Percentiles rank a stretch among this genome's conserved stretches.
Conservation (phyloP, 2,888 invertebrate species). For the Coleophora flavipennella region DNA sequence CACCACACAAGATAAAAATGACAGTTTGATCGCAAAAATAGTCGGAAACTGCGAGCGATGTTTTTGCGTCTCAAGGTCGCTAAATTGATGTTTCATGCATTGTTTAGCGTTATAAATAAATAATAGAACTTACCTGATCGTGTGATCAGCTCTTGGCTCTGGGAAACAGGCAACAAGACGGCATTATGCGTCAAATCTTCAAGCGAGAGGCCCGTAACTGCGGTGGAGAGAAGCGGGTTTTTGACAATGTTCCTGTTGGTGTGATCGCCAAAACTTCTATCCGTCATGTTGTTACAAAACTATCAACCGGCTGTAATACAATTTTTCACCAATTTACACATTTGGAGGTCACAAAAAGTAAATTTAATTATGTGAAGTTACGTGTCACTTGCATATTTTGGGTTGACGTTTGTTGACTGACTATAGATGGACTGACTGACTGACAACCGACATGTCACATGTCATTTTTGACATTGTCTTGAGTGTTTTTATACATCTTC, state of each 20-base stretch:
- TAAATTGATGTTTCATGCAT: conserved; percentile 17
- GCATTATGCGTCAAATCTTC: conserved; percentile 83
- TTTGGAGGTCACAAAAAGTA: conserved; percentile 65
- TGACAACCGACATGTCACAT: no score
- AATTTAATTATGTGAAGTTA: conserved; percentile 66
- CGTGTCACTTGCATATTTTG: conserved; percentile 69
- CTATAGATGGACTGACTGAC: no score
- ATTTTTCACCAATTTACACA: conserved; percentile 59
- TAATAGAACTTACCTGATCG: conserved; percentile 57
- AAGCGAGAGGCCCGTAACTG: conserved; percentile 79
- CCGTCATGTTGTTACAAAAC: conserved; percentile 45
- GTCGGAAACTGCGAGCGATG: conserved; percentile 26
- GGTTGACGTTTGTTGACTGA: conserved; percentile 24
- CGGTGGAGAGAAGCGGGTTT: conserved; percentile 82
- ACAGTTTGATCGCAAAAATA: conserved; percentile 27
- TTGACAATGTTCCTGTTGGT: conserved; percentile 55
- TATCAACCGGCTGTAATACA: conserved; percentile 41
- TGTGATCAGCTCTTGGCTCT: conserved; percentile 46
- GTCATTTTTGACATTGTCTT: no score
- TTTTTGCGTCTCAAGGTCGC: conserved; percentile 31
- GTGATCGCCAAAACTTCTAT: conserved; percentile 63
- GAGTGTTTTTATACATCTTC: no score
- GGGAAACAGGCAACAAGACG: conserved; percentile 77
- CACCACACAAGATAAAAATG: conserved; percentile 19
- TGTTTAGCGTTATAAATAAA: conserved; percentile 19